Evolutionary conservation across 1,140 invertebrate genomes (phyloP).

Genomic region (Vollenhovia emeryi): DNA sequence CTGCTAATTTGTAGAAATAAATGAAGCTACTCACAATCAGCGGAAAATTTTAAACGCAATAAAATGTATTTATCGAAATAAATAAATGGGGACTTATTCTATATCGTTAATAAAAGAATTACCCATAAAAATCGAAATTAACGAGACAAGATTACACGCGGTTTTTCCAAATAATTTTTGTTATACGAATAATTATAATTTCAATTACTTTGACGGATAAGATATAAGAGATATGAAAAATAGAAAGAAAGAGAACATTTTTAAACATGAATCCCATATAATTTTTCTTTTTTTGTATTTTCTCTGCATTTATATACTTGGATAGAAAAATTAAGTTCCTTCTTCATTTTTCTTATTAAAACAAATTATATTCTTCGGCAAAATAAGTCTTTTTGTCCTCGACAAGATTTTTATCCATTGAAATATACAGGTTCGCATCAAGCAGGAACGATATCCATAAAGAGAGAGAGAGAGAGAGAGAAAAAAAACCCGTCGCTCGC

Average conservation of each 20-base stretch:
- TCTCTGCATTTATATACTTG: neutral
- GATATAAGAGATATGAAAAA: neutral
- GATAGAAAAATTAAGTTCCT: neutral
- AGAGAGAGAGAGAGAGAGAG: neutral
- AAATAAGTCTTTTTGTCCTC: neutral
- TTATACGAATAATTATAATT: neutral
- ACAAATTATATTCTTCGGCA: neutral
- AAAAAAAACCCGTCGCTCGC: neutral
- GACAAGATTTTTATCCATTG: too few relatives aligned
- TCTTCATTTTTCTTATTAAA: neutral
- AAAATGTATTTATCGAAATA: neutral
- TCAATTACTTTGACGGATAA: neutral
- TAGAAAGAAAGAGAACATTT: neutral
- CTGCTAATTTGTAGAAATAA: neutral
- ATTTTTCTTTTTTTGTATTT: neutral
- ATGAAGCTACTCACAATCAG: neutral
- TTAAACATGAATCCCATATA: neutral
- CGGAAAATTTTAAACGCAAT: conserved; percentile 13
- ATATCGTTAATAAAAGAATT: neutral
- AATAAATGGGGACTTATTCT: neutral
- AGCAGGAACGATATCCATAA: neutral
- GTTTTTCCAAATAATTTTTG: neutral
- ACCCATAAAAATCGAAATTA: neutral
- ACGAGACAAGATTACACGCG: neutral
- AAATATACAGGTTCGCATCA: neutral